Conservation (phyloP, 2,113 vertebrate genomes). For the Nestor notabilis region DNA sequence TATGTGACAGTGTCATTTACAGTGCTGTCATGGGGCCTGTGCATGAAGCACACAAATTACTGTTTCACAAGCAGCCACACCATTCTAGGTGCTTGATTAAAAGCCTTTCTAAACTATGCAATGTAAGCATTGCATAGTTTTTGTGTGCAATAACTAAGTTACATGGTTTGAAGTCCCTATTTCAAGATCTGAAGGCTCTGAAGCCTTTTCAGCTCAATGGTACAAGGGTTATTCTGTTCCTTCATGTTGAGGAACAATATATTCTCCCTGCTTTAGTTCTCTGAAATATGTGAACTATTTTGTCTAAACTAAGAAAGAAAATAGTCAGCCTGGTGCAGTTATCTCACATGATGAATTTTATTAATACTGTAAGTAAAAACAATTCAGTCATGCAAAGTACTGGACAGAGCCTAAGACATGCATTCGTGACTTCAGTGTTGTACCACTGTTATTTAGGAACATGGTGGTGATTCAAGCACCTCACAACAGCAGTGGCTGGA, state of each 20-base stretch:
- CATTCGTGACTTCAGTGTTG: accelerated
- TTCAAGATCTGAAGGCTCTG: constrained; percentile 19
- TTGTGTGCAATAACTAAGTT: constrained; percentile 48
- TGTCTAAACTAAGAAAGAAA: neutral
- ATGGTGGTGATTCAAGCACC: neutral
- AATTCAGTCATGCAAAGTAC: neutral
- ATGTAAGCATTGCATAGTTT: constrained; percentile 13
- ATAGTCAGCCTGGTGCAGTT: neutral
- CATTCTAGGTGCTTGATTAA: constrained; percentile 44
- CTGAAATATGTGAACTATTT: neutral
- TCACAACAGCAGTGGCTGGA: neutral
- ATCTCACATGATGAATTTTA: neutral
- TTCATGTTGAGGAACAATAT: neutral
- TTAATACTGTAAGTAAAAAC: neutral
- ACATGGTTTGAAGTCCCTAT: constrained; percentile 9
- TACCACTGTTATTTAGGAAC: neutral
- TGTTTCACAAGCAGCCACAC: constrained; percentile 39
- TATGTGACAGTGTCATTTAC: constrained; percentile 48
- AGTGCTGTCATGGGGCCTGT: neutral
- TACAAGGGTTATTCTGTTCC: neutral
- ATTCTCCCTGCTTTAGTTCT: neutral
- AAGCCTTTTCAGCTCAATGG: constrained; percentile 6
- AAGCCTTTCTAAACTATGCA: constrained; percentile 38
- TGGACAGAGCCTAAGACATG: neutral
- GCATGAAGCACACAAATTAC: constrained; percentile 19